Conservation (phyloP, 2,113 vertebrate species). For the Leptodactylus fuscus region DNA sequence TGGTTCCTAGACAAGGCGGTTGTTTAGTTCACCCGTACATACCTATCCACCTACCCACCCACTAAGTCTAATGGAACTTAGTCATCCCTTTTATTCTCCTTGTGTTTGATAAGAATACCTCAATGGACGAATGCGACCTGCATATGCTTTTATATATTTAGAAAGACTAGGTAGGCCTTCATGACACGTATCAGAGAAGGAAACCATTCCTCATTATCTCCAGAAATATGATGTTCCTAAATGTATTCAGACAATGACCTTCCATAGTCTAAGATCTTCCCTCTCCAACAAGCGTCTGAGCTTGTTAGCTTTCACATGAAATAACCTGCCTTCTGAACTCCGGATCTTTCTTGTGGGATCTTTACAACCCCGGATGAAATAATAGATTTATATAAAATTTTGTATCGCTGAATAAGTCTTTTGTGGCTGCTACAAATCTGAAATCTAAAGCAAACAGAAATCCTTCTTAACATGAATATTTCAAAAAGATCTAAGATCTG, state of each 20-base stretch:
- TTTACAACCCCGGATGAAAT: background rate
- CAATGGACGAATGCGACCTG: background rate
- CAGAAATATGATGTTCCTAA: background rate
- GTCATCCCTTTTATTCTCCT: background rate
- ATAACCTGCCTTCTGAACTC: slow-evolving; percentile 4
- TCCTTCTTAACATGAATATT: slow-evolving; percentile 8
- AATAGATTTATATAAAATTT: background rate
- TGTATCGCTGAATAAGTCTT: background rate
- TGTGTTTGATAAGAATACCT: background rate
- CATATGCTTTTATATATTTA: background rate
- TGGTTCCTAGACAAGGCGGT: no score
- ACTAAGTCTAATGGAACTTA: no score
- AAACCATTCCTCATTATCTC: slow-evolving; percentile 1
- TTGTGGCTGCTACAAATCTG: background rate
- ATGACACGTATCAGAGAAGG: background rate
- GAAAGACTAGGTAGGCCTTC: background rate
- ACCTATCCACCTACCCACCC: no score
- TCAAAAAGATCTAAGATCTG: background rate
- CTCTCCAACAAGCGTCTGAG: background rate
- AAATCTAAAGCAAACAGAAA: slow-evolving; percentile 8
- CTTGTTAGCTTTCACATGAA: slow-evolving; percentile 9
- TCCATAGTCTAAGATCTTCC: background rate
- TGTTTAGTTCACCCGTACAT: no score
- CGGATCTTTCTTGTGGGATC: background rate
- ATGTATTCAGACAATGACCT: slow-evolving; percentile 8